Conservation (phyloP, 1,140 invertebrate genomes). For the Drosophila neocordata region DNA sequence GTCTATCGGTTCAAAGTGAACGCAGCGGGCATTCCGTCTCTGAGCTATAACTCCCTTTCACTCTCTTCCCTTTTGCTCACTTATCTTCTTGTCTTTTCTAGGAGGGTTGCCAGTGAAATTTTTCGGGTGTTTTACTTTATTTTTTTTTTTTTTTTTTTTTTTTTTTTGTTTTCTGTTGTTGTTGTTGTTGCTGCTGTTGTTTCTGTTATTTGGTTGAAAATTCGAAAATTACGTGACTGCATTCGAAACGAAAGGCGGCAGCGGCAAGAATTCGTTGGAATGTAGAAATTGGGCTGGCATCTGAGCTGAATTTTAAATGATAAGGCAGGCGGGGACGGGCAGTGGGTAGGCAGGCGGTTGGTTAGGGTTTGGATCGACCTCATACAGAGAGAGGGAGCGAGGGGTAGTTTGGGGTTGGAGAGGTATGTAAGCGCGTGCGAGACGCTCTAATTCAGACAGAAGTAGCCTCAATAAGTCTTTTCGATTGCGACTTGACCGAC, state of each 20-base stretch:
- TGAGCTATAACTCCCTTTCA: neutral
- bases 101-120: slow-evolving; percentile 48
- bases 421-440: slow-evolving; percentile 9
- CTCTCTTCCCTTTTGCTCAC: neutral
- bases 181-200: slow-evolving; percentile 23
- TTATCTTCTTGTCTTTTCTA: neutral
- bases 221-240: slow-evolving; percentile 79
- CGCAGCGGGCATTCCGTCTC: slow-evolving; percentile 53
- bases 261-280: slow-evolving; percentile 66
- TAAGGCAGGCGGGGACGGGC: neutral
- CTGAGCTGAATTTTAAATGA: slow-evolving; percentile 78
- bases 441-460: slow-evolving; percentile 41
- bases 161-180: neutral
- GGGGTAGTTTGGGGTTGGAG: neutral
- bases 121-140: slow-evolving; percentile 34
- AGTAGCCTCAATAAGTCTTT: slow-evolving; percentile 19
- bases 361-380: too few species aligned
- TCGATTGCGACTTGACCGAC: slow-evolving; percentile 3
- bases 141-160: neutral
- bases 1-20: slow-evolving; percentile 42
- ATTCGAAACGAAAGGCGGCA: slow-evolving; percentile 64
- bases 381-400: neutral
- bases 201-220: slow-evolving; percentile 59
- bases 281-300: slow-evolving; percentile 68
- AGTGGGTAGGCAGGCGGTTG: too few species aligned